phyloP scores from a whole-genome alignment of 2,113 vertebrate genomes.

The Ramphastos sulfuratus region DNA sequence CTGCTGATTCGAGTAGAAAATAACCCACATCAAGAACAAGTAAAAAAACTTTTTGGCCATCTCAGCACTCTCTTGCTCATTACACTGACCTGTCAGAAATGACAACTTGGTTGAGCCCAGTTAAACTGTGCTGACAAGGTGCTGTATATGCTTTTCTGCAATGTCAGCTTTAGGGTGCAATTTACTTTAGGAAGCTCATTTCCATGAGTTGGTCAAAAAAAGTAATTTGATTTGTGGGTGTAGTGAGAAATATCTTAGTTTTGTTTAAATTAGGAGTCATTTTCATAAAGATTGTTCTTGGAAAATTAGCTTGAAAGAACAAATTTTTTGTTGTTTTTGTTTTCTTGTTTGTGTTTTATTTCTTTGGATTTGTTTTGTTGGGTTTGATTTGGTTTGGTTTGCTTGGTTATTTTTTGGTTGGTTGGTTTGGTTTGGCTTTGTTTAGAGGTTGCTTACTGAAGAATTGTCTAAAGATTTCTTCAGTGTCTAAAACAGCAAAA shows the following conservation, averaged over 20 bases:
- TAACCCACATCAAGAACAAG: background rate
- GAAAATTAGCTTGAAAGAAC: slow-evolving; percentile 45
- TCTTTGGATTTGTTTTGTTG: background rate
- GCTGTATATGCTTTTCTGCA: slow-evolving; percentile 71
- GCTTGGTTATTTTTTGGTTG: too few relatives aligned
- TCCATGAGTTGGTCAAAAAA: slow-evolving; percentile 70
- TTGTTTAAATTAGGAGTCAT: slow-evolving; percentile 66
- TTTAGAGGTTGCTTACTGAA: slow-evolving; percentile 35
- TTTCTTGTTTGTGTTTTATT: background rate
- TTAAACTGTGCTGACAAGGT: slow-evolving; percentile 80
- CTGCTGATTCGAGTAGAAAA: slow-evolving; percentile 68
- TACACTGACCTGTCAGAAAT: slow-evolving; percentile 81
- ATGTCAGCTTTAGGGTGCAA: slow-evolving; percentile 75
- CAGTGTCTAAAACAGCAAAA: slow-evolving; percentile 5
- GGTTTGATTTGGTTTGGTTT: background rate
- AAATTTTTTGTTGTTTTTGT: background rate
- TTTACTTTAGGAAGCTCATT: slow-evolving; percentile 72
- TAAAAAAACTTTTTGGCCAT: slow-evolving; percentile 72
- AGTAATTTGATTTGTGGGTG: slow-evolving; percentile 57
- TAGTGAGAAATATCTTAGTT: slow-evolving; percentile 41
- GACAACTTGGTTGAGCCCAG: slow-evolving; percentile 76
- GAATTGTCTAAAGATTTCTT: slow-evolving; percentile 39
- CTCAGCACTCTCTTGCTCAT: slow-evolving; percentile 79
- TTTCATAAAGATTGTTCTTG: slow-evolving; percentile 65
- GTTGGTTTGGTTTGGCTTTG: background rate